Base-by-base conservation (phyloP, 92 coral and sea anemone genomes). In the Micromussa lordhowensis region DNA sequence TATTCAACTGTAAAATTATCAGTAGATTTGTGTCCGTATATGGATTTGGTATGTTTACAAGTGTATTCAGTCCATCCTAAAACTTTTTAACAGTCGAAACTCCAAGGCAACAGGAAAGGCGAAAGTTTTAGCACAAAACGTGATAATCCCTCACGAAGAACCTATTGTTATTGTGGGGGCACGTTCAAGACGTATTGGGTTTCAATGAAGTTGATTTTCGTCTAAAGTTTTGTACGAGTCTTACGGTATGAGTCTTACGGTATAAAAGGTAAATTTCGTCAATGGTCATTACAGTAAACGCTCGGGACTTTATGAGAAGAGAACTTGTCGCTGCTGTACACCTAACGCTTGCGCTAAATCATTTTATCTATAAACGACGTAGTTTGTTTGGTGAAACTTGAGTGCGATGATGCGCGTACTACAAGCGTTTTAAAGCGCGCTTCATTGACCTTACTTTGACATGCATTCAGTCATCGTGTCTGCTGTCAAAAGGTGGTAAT, bases 341-440 rank as follows among this genome's bases (percentile, higher is more conserved):
- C 48, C 9, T 22, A 44, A 51, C 14, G 36, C 70, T 14, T 13
- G 28, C 36, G 86, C 49, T 10, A 70, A 70, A 68, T 82, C 63
- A 44, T 48, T 31, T 80, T 82, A 82, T 82, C 85, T 29, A 36
- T 76, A 82, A 82, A 66, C 85, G 28, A n/a, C 58, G 26, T 48
- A 48, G 40, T 70, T 82, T 49, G 78, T 82, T 68, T 70, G 51
- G 48, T 70, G 78, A 68, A 82, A 49, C 34, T 51, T 48, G 77
- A 82, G 78, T 82, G 44, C 5, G 86, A 28, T 69, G 63, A 63
- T 63, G 84, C 54, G 10, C 73, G 38, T 28, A 54, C 30, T 19
- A 30, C 84, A 59, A 59, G 70, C 36, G 49, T 11, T 3, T 55
- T 30, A 26, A 51, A 11, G 3, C 24, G 7, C 19, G 61, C 86